Conservation (phyloP, 2,113 vertebrate genomes). For the Oreochromis tanganicae region DNA sequence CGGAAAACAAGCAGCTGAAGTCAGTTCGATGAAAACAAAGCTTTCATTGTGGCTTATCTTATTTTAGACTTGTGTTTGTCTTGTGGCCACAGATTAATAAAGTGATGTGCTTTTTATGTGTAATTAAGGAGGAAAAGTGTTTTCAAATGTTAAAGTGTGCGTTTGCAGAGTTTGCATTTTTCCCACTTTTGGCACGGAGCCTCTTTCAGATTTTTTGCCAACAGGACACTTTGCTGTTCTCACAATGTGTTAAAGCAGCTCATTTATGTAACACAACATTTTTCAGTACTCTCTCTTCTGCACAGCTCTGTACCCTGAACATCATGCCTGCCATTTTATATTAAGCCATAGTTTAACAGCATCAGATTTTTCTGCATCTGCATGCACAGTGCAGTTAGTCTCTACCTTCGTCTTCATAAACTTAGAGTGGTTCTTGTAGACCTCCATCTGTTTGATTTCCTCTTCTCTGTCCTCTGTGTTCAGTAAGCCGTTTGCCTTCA, state of each 20-base stretch:
- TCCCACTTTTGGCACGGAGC: neutral
- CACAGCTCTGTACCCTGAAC: neutral
- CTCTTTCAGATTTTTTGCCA: neutral
- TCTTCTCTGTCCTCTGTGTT: constrained; percentile 95
- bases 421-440: constrained; percentile 99
- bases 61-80: neutral
- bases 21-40: neutral
- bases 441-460: constrained; percentile 99
- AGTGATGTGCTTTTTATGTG: neutral
- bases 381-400: neutral
- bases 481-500: constrained; percentile 94
- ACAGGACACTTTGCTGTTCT: neutral
- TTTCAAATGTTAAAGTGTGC: neutral
- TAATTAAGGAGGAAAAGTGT: neutral
- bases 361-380: neutral
- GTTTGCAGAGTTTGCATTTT: neutral
- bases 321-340: neutral
- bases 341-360: neutral
- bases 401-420: constrained; percentile 99
- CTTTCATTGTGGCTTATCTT: neutral
- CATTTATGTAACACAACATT: neutral
- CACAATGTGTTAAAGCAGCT: constrained; percentile 1
- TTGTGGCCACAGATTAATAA: neutral
- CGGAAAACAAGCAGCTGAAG: neutral
- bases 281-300: neutral